Base-by-base conservation (phyloP, 2,797 vertebrate species). In the Fringilla coelebs region DNA sequence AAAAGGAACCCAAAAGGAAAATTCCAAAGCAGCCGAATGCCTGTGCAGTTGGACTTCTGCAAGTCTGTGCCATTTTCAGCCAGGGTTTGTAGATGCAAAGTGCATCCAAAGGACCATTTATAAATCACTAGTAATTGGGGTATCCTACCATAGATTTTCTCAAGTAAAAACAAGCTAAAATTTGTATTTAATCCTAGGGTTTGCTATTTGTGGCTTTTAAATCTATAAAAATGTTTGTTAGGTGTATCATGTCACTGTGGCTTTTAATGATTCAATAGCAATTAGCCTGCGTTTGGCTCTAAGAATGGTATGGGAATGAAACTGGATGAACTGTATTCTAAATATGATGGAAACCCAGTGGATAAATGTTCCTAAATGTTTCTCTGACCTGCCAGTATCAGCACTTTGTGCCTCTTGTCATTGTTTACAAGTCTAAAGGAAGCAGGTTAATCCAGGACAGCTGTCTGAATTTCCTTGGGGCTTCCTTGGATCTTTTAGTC, bases 391-490 rank as follows among this genome's bases (percentile, higher is more conserved):
- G 58, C 18, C 60, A 55, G 0, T n/a, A 31, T 68, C 66, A 88
- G 77, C 62, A 26, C 48, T 82, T 45, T 21, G 61, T 61, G 48
- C 45, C 60, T 65, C 12, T 43, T 48, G 67, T 65, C 7, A 2
- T 77, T 68, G 62, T 78, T 89, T 58, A 7, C 28, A 63, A 40
- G 38, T 76, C 45, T 29, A 52, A 36, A 71, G 60, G 71, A 86
- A 66, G 66, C 82, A 94, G 77, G 19, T 91, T 65, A 94, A 87
- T 84, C 77, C 72, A 63, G 66, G 58, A 51, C 87, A 86, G 79
- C 34, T 92, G 62, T 58, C 60, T 61, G 34, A 66, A 43, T 76
- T 76, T 86, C 58, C 36, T 11, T 45, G 36, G 40, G 48, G 58
- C 51, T 70, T 75, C n/a, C 67, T 55, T 70, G 45, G 40, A 4